Evolutionary conservation across 2,888 invertebrate species (phyloP).

Genomic region (Epinotia demarniana): DNA sequence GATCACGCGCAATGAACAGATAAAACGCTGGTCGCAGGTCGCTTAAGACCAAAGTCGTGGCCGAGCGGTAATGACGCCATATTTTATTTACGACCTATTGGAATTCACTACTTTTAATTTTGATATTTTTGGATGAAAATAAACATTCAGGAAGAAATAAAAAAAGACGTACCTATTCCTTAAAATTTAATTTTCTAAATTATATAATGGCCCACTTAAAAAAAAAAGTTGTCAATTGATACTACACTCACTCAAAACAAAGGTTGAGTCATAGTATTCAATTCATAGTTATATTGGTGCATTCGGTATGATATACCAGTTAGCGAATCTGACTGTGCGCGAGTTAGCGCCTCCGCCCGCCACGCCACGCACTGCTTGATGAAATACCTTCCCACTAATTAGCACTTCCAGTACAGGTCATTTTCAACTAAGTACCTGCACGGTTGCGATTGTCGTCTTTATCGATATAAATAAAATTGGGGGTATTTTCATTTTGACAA

Average conservation of each 20-base stretch:
- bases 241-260: background rate
- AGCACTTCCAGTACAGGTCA: constrained; percentile 29
- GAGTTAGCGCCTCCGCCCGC: constrained; percentile 42
- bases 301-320: constrained; percentile 35
- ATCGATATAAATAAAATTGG: background rate
- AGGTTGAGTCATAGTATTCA: constrained; percentile 29
- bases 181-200: no score
- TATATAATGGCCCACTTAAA: no score
- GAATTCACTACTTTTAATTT: no score
- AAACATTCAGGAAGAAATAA: no score
- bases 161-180: no score
- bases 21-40: no score
- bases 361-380: constrained; percentile 26
- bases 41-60: no score
- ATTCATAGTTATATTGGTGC: constrained; percentile 14
- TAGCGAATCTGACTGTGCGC: constrained; percentile 39
- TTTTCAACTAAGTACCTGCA: constrained; percentile 7
- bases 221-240: no score
- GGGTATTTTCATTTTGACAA: background rate
- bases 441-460: background rate
- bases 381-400: constrained; percentile 41
- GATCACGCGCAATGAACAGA: no score
- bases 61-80: no score
- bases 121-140: no score
- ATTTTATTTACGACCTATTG: no score